Conservation (phyloP, 2,113 vertebrate genomes). For the Himantopus leucocephalus region DNA sequence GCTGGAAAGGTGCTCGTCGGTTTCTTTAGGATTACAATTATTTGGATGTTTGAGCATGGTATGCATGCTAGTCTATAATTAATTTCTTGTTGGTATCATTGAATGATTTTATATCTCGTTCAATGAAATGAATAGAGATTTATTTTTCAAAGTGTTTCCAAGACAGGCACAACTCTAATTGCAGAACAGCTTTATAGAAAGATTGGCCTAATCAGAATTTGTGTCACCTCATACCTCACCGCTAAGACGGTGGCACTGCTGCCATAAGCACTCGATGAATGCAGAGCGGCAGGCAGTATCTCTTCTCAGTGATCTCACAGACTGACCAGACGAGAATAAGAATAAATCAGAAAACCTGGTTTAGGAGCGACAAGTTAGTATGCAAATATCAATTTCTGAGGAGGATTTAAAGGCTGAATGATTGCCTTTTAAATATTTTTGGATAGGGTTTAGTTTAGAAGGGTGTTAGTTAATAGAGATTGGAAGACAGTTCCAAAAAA, state of each 20-base stretch:
- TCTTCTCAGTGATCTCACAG: background rate
- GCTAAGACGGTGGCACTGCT: background rate
- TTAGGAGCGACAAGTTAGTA: background rate
- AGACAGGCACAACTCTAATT: background rate
- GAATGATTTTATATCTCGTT: background rate
- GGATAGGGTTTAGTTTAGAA: background rate
- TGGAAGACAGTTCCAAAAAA: background rate
- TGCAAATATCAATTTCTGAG: background rate
- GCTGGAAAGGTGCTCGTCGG: background rate
- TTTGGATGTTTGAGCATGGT: background rate
- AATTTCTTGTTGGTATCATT: background rate
- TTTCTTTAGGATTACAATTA: background rate
- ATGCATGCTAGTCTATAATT: background rate
- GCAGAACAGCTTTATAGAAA: background rate
- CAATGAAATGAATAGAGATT: background rate
- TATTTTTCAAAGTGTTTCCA: background rate
- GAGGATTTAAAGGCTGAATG: background rate
- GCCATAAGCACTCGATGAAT: rapidly evolving
- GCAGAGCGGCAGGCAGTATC: background rate
- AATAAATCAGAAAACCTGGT: background rate
- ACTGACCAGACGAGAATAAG: background rate
- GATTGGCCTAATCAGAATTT: background rate
- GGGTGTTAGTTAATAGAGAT: background rate
- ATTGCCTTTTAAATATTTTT: background rate
- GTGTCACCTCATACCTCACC: background rate